These are phyloP conservation scores for Scrobipalpa atriplicella DNA, from an alignment of 2,888 invertebrate genomes.

Conservation along the genomic window DNA sequence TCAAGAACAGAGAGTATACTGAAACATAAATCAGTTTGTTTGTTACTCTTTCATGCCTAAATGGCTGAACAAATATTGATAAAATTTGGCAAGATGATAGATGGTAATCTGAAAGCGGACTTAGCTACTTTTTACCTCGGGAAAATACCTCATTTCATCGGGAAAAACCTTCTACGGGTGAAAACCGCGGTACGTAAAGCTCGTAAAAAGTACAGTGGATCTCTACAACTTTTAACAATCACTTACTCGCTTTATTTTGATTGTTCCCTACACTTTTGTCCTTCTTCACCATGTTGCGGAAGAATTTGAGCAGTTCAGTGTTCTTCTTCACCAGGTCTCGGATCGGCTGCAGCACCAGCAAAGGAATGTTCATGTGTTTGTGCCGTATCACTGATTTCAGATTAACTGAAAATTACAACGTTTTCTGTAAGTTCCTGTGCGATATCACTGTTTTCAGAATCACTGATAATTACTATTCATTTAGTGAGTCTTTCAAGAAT, in stretches of 20 bases:
- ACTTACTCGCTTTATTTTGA: constrained; percentile 35
- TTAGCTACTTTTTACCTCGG: no score
- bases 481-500: no score
- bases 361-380: constrained; percentile 15
- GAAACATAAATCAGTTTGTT: no score
- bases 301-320: constrained; percentile 37
- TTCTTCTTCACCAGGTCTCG: constrained; percentile 36
- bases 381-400: constrained; percentile 39
- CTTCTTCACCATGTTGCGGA: constrained; percentile 33
- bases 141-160: no score
- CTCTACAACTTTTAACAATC: no score
- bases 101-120: no score
- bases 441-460: neutral
- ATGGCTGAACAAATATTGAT: no score
- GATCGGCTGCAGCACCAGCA: constrained; percentile 32
- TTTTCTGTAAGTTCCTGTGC: neutral
- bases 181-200: no score
- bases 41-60: neutral
- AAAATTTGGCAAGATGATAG: no score
- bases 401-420: constrained; percentile 48
- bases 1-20: constrained; percentile 41
- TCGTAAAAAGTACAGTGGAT: no score
- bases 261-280: constrained; percentile 28
- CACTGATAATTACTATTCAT: no score
- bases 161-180: no score